Conservation (phyloP, 2,113 vertebrate species). For the Lathamus discolor region DNA sequence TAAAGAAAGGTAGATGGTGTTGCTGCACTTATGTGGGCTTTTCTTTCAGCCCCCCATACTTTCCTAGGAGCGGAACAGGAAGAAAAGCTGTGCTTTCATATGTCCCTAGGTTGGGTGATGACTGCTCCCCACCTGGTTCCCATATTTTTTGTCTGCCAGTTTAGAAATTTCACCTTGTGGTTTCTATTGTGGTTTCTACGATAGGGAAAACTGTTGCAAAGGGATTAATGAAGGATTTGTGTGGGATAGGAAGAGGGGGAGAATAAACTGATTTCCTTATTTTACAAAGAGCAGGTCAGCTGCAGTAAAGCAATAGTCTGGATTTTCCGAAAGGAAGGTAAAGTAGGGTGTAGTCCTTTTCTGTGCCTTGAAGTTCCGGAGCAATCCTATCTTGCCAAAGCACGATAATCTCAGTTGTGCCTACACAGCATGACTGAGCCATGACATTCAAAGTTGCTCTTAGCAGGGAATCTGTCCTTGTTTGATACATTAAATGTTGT, state of each 20-base stretch:
- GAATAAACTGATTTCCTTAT: neutral
- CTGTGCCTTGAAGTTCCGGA: constrained; percentile 6
- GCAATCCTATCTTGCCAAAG: constrained; percentile 25
- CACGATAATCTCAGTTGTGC: neutral
- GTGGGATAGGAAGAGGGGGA: neutral
- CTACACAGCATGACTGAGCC: neutral
- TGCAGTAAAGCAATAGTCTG: neutral
- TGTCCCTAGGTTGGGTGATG: neutral
- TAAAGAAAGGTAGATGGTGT: neutral
- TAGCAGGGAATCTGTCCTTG: neutral
- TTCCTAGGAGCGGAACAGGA: neutral
- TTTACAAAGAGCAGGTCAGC: neutral
- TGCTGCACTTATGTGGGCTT: neutral
- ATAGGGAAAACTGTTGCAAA: neutral
- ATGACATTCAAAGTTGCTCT: neutral
- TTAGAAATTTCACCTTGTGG: neutral
- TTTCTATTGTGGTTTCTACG: neutral
- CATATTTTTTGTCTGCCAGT: neutral
- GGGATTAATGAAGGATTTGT: neutral
- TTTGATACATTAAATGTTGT: neutral
- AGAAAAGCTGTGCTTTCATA: neutral
- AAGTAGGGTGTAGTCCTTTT: neutral
- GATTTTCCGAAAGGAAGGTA: neutral
- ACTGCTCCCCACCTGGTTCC: neutral
- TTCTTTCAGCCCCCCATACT: neutral